Conservation (phyloP, 2,113 vertebrate species). For the Psilopsiagon aurifrons region DNA sequence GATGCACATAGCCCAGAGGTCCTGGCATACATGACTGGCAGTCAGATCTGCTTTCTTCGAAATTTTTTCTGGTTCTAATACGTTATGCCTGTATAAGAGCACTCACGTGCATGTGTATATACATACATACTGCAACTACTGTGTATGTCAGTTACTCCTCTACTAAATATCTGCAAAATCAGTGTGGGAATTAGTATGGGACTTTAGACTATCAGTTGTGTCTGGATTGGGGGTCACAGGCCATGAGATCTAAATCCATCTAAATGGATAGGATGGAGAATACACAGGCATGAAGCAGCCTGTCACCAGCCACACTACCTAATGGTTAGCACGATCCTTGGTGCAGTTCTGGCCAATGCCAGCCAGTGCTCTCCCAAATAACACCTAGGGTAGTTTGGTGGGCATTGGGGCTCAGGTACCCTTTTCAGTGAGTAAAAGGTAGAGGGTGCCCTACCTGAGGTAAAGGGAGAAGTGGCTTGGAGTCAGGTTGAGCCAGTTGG, state of each 20-base stretch:
- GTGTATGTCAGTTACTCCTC: background rate
- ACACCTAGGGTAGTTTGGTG: accelerated
- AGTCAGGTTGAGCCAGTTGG: background rate
- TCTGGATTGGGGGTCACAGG: accelerated
- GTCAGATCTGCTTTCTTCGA: background rate
- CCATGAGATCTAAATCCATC: background rate
- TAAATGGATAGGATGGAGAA: background rate
- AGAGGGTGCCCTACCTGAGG: background rate
- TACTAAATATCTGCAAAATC: background rate
- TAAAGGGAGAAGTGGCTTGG: background rate
- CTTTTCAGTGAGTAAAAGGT: background rate
- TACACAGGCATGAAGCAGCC: background rate
- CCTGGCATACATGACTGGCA: accelerated
- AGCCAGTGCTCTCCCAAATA: accelerated
- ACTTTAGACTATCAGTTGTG: background rate
- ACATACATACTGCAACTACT: background rate
- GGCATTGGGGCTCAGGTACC: accelerated
- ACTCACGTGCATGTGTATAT: accelerated
- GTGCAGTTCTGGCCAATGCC: accelerated
- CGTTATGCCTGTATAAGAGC: background rate
- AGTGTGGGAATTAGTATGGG: background rate
- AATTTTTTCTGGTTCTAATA: background rate
- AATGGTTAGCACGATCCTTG: accelerated
- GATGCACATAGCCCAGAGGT: background rate
- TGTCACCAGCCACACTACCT: background rate